Conservation (phyloP, 1,140 invertebrate species). For the Bombyx mori region DNA sequence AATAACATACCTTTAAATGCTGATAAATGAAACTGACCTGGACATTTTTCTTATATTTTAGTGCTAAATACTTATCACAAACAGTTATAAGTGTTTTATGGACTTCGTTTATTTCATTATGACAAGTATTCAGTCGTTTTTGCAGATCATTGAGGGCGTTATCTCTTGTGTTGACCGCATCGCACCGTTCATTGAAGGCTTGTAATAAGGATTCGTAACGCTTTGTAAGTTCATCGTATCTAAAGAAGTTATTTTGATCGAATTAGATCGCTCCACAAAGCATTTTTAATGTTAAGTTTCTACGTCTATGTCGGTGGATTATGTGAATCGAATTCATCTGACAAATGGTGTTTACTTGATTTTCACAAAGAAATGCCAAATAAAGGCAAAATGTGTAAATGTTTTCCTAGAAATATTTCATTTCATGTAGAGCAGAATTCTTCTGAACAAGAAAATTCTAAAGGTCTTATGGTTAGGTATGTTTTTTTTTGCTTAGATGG, state of each 20-base stretch:
- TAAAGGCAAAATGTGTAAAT: no score
- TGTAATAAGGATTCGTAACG: conserved; percentile 35
- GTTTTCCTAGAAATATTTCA: no score
- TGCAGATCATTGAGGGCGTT: conserved; percentile 18
- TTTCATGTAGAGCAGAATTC: no score
- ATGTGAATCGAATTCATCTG: no score
- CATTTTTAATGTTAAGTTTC: no score
- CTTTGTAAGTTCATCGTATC: conserved; percentile 52
- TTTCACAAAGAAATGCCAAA: no score
- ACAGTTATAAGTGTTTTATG: conserved; percentile 34
- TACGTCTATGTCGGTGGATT: no score
- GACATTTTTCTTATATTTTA: conserved; percentile 27
- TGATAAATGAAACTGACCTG: conserved; percentile 23
- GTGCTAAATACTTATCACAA: conserved; percentile 41
- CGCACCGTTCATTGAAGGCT: conserved; percentile 37
- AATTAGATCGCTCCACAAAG: no score
- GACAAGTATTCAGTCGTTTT: conserved; percentile 14
- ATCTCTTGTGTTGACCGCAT: conserved; percentile 18
- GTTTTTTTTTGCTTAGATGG: no score
- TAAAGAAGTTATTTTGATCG: conserved; percentile 6
- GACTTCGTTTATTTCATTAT: conserved; percentile 26
- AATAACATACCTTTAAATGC: background rate
- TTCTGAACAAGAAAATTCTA: no score
- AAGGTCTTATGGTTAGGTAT: no score
- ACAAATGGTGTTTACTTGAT: no score